These are phyloP conservation scores for Strigamia maritima DNA, from an alignment of 2,888 invertebrate species.

Conservation along the genomic window DNA sequence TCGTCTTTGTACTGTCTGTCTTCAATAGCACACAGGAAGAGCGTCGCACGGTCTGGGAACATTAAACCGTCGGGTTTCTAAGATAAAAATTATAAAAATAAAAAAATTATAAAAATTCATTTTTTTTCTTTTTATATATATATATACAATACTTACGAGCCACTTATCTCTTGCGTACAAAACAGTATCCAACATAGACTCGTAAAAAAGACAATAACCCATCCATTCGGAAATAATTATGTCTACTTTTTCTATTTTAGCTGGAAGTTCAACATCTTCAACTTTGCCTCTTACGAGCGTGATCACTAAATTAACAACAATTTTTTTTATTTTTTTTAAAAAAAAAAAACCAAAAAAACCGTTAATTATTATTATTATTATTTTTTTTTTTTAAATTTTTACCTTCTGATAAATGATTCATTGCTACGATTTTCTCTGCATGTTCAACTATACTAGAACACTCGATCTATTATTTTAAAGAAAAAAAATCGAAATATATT, in stretches of 20 bases:
- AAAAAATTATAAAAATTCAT: not conserved
- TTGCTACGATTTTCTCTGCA: slow-evolving; percentile 87
- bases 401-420: slow-evolving; percentile 56
- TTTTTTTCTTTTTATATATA: not conserved
- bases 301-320: slow-evolving; percentile 56
- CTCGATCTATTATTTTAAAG: slow-evolving; percentile 64
- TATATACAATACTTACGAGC: slow-evolving; percentile 69
- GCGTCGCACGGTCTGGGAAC: slow-evolving; percentile 86
- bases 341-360: too few species aligned
- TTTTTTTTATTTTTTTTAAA: too few species aligned
- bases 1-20: slow-evolving; percentile 99
- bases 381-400: slow-evolving; percentile 40
- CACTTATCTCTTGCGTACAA: slow-evolving; percentile 96
- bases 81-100: slow-evolving; percentile 36
- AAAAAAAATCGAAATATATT: slow-evolving; percentile 40
- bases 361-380: not conserved
- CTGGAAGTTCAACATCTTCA: slow-evolving; percentile 90
- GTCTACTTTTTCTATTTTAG: slow-evolving; percentile 85
- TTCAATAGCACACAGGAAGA: slow-evolving; percentile 78
- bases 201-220: slow-evolving; percentile 91
- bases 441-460: slow-evolving; percentile 98
- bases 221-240: slow-evolving; percentile 82
- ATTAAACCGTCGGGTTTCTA: slow-evolving; percentile 79
- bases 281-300: slow-evolving; percentile 84
- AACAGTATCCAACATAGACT: slow-evolving; percentile 99